Percentiles rank a stretch among this genome's conserved stretches.
These are phyloP conservation scores for Silurus asotus DNA, from an alignment of 2,113 vertebrate species.

Conservation along the genomic window DNA sequence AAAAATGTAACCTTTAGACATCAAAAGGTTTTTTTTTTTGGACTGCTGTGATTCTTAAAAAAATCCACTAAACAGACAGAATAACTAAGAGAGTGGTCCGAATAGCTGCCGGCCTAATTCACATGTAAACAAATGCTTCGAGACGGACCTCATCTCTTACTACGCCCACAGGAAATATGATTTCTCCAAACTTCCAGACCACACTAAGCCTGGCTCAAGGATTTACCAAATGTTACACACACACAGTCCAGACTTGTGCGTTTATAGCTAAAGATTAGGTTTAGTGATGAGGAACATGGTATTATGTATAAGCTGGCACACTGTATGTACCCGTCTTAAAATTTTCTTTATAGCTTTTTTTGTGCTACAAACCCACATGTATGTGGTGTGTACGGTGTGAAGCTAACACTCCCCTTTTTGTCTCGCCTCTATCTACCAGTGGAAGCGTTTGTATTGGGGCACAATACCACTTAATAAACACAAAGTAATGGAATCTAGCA, in stretches of 20 bases:
- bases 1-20: neutral
- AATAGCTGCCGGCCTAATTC: slow-evolving; percentile 69
- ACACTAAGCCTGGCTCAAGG: slow-evolving; percentile 27
- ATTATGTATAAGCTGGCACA: neutral
- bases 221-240: slow-evolving; percentile 25
- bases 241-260: neutral
- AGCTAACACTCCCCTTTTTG: neutral
- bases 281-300: neutral
- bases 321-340: slow-evolving; percentile 4
- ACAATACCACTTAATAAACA: neutral
- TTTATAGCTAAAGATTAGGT: neutral
- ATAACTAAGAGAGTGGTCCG: slow-evolving; percentile 65
- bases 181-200: slow-evolving; percentile 56
- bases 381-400: neutral
- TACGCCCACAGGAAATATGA: slow-evolving; percentile 72
- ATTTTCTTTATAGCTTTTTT: neutral
- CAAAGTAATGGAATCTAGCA: slow-evolving; percentile 35
- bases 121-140: slow-evolving; percentile 48
- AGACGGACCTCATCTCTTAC: slow-evolving; percentile 54
- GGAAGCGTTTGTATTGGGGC: neutral
- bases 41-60: neutral
- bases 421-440: neutral
- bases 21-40: neutral
- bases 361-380: neutral
- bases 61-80: slow-evolving; percentile 32